Conservation (phyloP, 2,797 vertebrate genomes). For the Enteromius thamalakanensis region DNA sequence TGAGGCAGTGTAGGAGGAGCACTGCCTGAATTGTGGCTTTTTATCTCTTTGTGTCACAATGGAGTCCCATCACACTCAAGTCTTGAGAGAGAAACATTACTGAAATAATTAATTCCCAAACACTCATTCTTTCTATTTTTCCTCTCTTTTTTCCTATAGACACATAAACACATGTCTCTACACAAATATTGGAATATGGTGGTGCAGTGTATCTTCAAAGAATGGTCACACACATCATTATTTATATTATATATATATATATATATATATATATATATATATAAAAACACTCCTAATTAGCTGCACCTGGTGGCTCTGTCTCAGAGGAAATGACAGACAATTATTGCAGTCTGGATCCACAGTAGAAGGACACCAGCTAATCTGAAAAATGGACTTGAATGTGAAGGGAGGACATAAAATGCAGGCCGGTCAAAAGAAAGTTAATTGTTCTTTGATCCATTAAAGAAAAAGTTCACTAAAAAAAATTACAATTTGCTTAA, state of each 20-base stretch:
- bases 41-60: slow-evolving; percentile 55
- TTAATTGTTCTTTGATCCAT: not conserved
- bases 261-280: not conserved
- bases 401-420: slow-evolving; percentile 4
- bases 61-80: slow-evolving; percentile 25
- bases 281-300: slow-evolving; percentile 23
- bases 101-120: slow-evolving; percentile 25
- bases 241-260: too few relatives aligned
- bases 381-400: slow-evolving; percentile 25
- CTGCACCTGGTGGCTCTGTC: slow-evolving; percentile 22
- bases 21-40: slow-evolving; percentile 55
- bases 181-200: slow-evolving; percentile 1
- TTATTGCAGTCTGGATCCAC: not conserved
- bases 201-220: slow-evolving; percentile 16
- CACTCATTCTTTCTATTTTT: slow-evolving; percentile 10
- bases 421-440: not conserved
- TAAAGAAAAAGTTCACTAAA: not conserved
- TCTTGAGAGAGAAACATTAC: slow-evolving; percentile 34
- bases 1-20: slow-evolving; percentile 45
- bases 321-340: not conserved
- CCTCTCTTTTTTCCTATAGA: not conserved
- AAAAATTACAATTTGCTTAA: not conserved
- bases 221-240: slow-evolving; percentile 11
- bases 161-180: not conserved
- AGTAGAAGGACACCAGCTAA: slow-evolving; percentile 15